These are phyloP conservation scores for Lepisosteus osseus DNA, from an alignment of 2,113 vertebrate species.

Conservation along the genomic window DNA sequence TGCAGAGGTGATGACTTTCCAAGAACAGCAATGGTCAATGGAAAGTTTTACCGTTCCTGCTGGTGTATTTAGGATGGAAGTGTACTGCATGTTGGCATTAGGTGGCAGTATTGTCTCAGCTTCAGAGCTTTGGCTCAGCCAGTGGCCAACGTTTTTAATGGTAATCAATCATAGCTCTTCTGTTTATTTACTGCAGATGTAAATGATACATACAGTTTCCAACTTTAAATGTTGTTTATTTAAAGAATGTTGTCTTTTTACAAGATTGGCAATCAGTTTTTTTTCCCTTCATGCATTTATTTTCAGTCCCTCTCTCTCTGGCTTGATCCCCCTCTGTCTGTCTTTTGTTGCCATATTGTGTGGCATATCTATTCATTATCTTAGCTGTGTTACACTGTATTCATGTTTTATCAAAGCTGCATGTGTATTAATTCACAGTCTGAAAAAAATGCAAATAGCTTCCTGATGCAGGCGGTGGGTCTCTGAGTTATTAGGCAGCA, in stretches of 20 bases:
- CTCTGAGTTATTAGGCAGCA: not conserved
- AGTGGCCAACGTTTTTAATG: not conserved
- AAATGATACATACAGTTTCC: conserved; percentile 26
- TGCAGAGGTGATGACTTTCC: too few species aligned
- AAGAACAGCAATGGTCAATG: too few species aligned
- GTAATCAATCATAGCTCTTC: conserved; percentile 27
- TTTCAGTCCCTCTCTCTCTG: not conserved
- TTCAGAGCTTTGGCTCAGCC: too few species aligned
- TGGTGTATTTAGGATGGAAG: too few species aligned
- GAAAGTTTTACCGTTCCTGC: too few species aligned
- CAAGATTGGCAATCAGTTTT: conserved; percentile 10
- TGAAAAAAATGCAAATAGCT: conserved; percentile 8
- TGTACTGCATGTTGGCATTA: too few species aligned
- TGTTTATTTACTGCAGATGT: conserved; percentile 28
- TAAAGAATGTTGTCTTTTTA: conserved; percentile 23
- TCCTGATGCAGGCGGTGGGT: not conserved
- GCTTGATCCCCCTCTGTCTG: not conserved
- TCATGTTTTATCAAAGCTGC: not conserved
- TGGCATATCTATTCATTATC: not conserved
- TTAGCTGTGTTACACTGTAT: not conserved
- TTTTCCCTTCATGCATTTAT: not conserved
- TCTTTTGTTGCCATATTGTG: not conserved
- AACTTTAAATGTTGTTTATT: conserved; percentile 25
- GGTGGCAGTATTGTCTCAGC: too few species aligned
- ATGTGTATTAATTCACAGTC: not conserved